These are phyloP conservation scores for Anoplopoma fimbria DNA, from an alignment of 2,113 vertebrate genomes.

Conservation along the genomic window DNA sequence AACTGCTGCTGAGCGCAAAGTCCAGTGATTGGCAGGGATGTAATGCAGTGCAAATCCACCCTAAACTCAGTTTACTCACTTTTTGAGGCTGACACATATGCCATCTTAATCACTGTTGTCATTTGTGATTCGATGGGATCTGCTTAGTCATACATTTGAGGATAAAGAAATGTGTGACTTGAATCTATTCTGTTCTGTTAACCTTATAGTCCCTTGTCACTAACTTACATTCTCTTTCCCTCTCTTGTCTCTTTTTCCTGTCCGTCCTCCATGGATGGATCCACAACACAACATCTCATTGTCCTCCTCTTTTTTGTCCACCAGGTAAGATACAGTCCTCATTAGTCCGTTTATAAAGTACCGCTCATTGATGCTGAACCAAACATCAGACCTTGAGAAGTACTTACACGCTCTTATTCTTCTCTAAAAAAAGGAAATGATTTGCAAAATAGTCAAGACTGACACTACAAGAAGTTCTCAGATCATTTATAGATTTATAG, in stretches of 20 bases:
- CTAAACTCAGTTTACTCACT: constrained; percentile 25
- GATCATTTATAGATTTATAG: too few relatives aligned
- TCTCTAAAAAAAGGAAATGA: background rate
- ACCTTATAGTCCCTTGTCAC: background rate
- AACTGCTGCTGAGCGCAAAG: constrained; percentile 40
- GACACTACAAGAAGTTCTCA: too few relatives aligned
- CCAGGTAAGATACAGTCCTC: constrained; percentile 70
- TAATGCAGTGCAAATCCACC: constrained; percentile 53
- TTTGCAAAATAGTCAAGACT: background rate
- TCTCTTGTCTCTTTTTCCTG: constrained; percentile 19
- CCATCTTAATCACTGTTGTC: constrained; percentile 42
- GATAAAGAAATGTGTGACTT: constrained; percentile 16
- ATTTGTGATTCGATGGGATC: constrained; percentile 25
- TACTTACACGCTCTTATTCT: background rate
- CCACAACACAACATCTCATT: constrained; percentile 3
- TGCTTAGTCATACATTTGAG: constrained; percentile 21
- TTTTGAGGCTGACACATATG: background rate
- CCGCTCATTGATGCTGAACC: background rate
- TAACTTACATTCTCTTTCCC: constrained; percentile 42
- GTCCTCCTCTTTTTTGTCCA: background rate
- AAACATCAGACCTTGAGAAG: background rate
- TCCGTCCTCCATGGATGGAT: constrained; percentile 43
- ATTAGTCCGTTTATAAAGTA: background rate
- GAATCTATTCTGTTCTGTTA: background rate
- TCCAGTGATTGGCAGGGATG: constrained; percentile 54